Percentiles rank a stretch among this genome's conserved stretches.
phyloP scores from a whole-genome alignment of 64 coral and sea anemone genomes.

The Pachyseris speciosa region DNA sequence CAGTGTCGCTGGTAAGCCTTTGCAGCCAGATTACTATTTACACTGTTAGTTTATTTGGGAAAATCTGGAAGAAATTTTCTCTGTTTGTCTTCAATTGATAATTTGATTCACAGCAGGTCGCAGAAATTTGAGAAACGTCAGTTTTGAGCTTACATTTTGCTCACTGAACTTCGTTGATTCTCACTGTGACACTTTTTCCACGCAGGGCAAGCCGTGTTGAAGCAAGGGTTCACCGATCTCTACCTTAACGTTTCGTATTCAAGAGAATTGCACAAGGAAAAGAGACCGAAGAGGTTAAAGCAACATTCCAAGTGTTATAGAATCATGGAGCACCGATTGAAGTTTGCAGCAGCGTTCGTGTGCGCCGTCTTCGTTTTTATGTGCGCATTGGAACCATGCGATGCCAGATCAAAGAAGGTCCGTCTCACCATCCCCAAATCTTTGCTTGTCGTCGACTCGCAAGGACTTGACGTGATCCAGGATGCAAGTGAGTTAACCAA shows the following conservation, averaged over 20 bases:
- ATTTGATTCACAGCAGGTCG: slow-evolving; percentile 40
- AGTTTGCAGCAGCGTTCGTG: background rate
- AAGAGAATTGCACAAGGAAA: too few species aligned
- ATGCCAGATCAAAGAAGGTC: slow-evolving; percentile 12
- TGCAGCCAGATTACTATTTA: background rate
- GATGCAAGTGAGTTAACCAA: slow-evolving; percentile 42
- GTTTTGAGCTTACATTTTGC: background rate
- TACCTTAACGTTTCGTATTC: too few species aligned
- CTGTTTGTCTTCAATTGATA: slow-evolving; percentile 32
- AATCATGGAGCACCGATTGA: background rate
- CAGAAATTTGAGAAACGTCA: slow-evolving; percentile 14
- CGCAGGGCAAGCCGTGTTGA: background rate
- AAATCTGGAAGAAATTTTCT: slow-evolving; percentile 49
- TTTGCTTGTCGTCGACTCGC: slow-evolving; percentile 35
- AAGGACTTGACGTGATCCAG: slow-evolving; percentile 50
- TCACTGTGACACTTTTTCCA: slow-evolving; percentile 16
- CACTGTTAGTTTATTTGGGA: background rate
- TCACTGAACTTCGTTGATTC: background rate
- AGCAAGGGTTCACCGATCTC: background rate
- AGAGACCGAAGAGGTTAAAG: background rate
- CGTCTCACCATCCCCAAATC: slow-evolving; percentile 52
- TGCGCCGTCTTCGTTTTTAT: background rate
- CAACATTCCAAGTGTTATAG: background rate
- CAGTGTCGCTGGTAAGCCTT: background rate
- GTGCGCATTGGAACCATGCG: background rate